These are phyloP conservation scores for Rhinoderma darwinii DNA, from an alignment of 2,113 vertebrate species.

Conservation along the genomic window DNA sequence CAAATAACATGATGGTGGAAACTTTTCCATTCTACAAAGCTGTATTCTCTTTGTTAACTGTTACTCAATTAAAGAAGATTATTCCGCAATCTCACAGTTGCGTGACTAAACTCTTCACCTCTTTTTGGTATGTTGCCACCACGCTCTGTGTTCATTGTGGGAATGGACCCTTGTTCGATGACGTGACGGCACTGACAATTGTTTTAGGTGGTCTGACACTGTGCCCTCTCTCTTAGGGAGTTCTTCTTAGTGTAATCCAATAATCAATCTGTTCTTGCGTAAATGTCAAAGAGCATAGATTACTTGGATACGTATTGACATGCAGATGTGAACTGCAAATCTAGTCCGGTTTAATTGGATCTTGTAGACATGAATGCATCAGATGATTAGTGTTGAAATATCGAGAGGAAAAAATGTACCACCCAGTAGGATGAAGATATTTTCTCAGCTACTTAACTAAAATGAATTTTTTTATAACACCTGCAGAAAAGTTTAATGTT, in stretches of 20 bases:
- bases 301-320: neutral
- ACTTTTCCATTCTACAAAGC: neutral
- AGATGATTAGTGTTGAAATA: constrained; percentile 38
- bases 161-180: constrained; percentile 4
- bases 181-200: neutral
- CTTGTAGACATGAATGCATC: constrained; percentile 13
- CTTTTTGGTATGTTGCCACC: neutral
- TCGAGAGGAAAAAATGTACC: neutral
- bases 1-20: neutral
- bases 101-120: constrained; percentile 12
- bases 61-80: neutral
- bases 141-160: constrained; percentile 25
- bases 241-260: constrained; percentile 24
- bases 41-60: neutral
- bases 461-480: constrained; percentile 18
- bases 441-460: constrained; percentile 22
- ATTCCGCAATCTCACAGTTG: neutral
- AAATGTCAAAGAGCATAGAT: constrained; percentile 36
- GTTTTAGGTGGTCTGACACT: constrained; percentile 30
- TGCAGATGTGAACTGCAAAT: constrained; percentile 28
- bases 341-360: constrained; percentile 35
- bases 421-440: constrained; percentile 7
- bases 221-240: neutral
- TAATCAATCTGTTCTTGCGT: constrained; percentile 38
- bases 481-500: neutral